Base-by-base conservation (phyloP, 1,140 invertebrate genomes). In the Megathymus violae region DNA sequence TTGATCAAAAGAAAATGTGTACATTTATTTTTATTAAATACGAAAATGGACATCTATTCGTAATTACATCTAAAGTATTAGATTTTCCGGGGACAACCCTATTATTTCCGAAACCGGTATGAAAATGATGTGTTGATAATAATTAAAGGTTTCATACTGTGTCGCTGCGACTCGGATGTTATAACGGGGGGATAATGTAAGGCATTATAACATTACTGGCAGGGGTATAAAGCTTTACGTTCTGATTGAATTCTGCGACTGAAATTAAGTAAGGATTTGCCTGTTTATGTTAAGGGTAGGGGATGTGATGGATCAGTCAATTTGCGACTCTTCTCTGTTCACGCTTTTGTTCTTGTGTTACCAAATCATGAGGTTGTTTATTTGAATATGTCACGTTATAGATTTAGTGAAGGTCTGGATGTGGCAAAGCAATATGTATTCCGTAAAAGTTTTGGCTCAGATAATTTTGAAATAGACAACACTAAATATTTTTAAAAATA, bases 61-160 rank as follows among this genome's bases (percentile, higher is more conserved):
- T n/a, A n/a, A n/a, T n/a, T n/a, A n/a, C n/a, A n/a, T n/a, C 19
- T 22, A 22, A 5, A 22, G 19, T 22, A 22, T 22, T 22, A 56
- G 47, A 62, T 58, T 56, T 41, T 48, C 19, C 31, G 36, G 46
- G 58, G 78, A 44, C 79, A 85, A 69, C 84, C 84, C 85, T 82
- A 77, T 74, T 66, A 70, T 79, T 80, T 76, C 41, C 67, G 82
- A 77, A 72, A 71, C 74, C 67, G 79, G 76, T 68, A 88, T 85
- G 85, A 87, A 92, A 89, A 92, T 89, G 85, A 89, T 83, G 88
- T 90, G 88, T 91, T 92, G 89, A 91, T 91, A 90, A 90, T 91
- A 91, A 92, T 92, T 91, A 91, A 89, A 91, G 91, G 89, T 89
- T 91, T 79, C 72, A 83, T 84, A 80, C 73, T 65, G 78, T 81